These are phyloP conservation scores for Sphaeramia orbicularis DNA, from an alignment of 2,797 vertebrate species.

Conservation along the genomic window DNA sequence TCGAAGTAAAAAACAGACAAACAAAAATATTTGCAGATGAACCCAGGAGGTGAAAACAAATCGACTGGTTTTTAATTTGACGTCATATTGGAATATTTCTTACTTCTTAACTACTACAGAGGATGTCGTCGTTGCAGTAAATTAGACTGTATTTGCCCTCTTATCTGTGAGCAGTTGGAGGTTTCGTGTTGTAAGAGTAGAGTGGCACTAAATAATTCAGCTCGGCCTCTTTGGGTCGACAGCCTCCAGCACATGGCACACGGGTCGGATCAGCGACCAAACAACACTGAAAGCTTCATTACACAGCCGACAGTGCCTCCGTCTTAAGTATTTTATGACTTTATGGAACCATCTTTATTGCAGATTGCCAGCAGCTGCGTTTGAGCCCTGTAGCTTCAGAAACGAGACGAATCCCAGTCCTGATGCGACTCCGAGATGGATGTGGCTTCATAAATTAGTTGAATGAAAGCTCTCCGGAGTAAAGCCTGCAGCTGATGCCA, in stretches of 20 bases:
- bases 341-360: slow-evolving; percentile 12
- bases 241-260: slow-evolving; percentile 50
- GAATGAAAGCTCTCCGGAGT: slow-evolving; percentile 14
- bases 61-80: no score
- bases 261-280: slow-evolving; percentile 25
- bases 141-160: slow-evolving; percentile 1
- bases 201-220: slow-evolving; percentile 80
- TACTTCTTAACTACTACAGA: neutral
- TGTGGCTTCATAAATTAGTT: slow-evolving; percentile 17
- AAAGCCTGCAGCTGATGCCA: slow-evolving; percentile 1
- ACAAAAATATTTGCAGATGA: no score
- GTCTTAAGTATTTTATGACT: slow-evolving; percentile 6
- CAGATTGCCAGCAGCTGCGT: slow-evolving; percentile 14
- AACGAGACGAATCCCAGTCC: neutral
- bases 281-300: slow-evolving; percentile 24
- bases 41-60: no score
- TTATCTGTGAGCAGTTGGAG: slow-evolving; percentile 10
- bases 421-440: neutral
- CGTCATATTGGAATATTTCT: no score
- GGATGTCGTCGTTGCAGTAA: neutral
- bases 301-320: neutral
- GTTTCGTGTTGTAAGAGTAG: slow-evolving; percentile 58
- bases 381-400: neutral
- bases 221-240: slow-evolving; percentile 33
- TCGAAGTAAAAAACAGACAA: no score